phyloP scores from a whole-genome alignment of 2,797 vertebrate genomes.

The Acipenser ruthenus region DNA sequence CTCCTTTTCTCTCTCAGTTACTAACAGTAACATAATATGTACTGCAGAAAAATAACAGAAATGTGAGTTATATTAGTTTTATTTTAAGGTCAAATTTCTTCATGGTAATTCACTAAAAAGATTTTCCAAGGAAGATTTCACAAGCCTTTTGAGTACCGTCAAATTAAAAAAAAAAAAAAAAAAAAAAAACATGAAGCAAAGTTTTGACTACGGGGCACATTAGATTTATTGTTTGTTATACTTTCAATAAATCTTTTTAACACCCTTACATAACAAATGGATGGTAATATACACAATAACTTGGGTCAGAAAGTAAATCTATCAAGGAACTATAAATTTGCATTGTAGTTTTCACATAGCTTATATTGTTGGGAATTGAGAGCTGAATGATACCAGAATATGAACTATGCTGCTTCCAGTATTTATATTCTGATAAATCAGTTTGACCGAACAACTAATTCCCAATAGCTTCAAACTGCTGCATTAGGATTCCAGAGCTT shows the following conservation, averaged over 20 bases:
- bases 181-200: conserved; percentile 1
- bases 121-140: no score
- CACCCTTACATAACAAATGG: conserved; percentile 49
- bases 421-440: conserved; percentile 15
- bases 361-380: conserved; percentile 33
- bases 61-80: no score
- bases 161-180: no score
- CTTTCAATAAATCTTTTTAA: conserved; percentile 51
- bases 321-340: conserved; percentile 46
- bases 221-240: conserved; percentile 52
- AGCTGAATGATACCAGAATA: conserved; percentile 26
- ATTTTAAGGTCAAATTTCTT: no score
- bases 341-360: conserved; percentile 31
- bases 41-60: no score
- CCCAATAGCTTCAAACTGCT: background rate
- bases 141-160: no score
- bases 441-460: conserved; percentile 13
- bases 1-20: no score
- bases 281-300: conserved; percentile 37
- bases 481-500: background rate
- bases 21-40: no score
- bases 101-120: no score
- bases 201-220: conserved; percentile 30
- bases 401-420: conserved; percentile 2
- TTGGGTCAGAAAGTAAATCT: conserved; percentile 45